Percentiles rank a stretch among this genome's conserved stretches.
These are phyloP conservation scores for Porites divaricata DNA, from an alignment of 92 coral and sea anemone species.

Conservation along the genomic window DNA sequence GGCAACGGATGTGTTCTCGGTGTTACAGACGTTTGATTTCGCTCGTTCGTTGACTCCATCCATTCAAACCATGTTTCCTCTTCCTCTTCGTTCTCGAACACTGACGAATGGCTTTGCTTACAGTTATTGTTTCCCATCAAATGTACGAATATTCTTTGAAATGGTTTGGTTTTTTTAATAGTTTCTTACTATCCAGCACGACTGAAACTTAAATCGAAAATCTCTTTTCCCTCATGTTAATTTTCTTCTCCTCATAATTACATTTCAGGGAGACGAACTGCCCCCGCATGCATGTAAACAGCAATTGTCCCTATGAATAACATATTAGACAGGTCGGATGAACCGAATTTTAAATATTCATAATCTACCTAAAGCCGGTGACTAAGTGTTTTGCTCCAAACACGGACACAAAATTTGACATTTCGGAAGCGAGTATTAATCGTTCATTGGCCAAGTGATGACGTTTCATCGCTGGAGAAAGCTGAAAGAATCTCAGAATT, in stretches of 20 bases:
- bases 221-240: neutral
- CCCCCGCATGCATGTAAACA: constrained; percentile 10
- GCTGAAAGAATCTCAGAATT: no score
- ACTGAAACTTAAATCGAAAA: neutral
- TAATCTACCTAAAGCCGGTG: neutral
- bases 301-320: constrained; percentile 10
- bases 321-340: neutral
- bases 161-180: neutral
- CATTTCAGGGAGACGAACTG: neutral
- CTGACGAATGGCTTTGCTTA: constrained; percentile 33
- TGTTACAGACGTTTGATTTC: constrained; percentile 19
- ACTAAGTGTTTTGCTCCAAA: neutral
- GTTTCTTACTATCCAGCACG: neutral
- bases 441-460: neutral
- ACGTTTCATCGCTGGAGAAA: neutral
- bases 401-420: neutral
- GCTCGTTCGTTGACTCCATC: constrained; percentile 43
- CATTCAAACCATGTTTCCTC: constrained; percentile 71
- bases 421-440: neutral
- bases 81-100: constrained; percentile 56
- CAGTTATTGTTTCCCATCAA: constrained; percentile 35
- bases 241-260: neutral
- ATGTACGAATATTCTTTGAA: neutral
- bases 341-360: constrained; percentile 37
- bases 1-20: constrained; percentile 30